phyloP scores from a whole-genome alignment of 2,888 invertebrate genomes.

The Drosophila nigritarsus region DNA sequence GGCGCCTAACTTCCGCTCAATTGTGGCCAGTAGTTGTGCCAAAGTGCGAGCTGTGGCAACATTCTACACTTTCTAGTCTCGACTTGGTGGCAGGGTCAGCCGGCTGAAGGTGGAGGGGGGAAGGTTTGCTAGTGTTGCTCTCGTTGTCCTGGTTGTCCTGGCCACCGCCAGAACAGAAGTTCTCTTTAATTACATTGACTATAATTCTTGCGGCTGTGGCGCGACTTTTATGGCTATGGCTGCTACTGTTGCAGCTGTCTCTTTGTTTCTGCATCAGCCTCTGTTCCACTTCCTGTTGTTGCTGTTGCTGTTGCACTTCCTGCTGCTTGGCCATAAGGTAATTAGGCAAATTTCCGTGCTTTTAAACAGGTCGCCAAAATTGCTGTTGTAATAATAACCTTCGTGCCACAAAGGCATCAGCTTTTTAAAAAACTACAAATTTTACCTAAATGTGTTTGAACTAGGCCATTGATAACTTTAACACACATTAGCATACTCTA shows the following conservation, averaged over 20 bases:
- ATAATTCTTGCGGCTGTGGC: slow-evolving; percentile 80
- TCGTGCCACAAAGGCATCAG: slow-evolving; percentile 1
- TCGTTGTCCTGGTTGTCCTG: slow-evolving; percentile 3
- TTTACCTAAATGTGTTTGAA: not conserved
- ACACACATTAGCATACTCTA: not conserved
- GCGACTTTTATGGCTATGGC: slow-evolving; percentile 73
- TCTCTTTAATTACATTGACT: slow-evolving; percentile 82
- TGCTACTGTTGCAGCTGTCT: slow-evolving; percentile 26
- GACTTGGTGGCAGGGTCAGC: not conserved
- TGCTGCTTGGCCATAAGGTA: slow-evolving; percentile 71
- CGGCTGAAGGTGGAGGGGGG: fast-evolving
- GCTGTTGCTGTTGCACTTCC: slow-evolving; percentile 30
- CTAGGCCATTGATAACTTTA: not conserved
- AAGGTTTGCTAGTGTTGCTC: not conserved
- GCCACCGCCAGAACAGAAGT: slow-evolving; percentile 67
- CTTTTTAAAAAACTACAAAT: fast-evolving
- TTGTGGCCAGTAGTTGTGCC: slow-evolving; percentile 63
- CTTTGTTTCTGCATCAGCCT: slow-evolving; percentile 17
- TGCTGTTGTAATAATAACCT: slow-evolving; percentile 24
- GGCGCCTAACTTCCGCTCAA: slow-evolving; percentile 76
- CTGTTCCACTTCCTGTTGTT: slow-evolving; percentile 35
- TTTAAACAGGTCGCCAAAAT: slow-evolving; percentile 74
- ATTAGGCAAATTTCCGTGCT: slow-evolving; percentile 82
- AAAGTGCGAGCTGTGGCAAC: slow-evolving; percentile 26
- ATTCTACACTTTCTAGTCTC: slow-evolving; percentile 7